Evolutionary conservation across 2,888 invertebrate species (phyloP).

Genomic region (Tipula helvola): DNA sequence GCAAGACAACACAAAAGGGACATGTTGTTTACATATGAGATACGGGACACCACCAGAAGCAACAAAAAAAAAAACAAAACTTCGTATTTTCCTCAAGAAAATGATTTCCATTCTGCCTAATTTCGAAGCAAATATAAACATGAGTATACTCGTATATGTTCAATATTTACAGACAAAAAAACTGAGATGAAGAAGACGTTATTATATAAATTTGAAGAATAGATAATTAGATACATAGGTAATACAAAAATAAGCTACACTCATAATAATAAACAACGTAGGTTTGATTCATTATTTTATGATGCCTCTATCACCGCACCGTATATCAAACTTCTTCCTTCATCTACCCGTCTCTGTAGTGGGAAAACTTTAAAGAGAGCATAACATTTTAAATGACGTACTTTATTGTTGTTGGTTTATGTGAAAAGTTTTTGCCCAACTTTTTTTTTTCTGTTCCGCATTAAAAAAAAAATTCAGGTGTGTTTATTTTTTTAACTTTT

Average conservation of each 20-base stretch:
- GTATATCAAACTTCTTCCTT: background rate
- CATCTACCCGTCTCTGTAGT: background rate
- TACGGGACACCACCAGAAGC: background rate
- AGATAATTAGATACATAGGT: background rate
- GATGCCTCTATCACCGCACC: background rate
- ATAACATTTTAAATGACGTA: background rate
- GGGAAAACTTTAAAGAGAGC: background rate
- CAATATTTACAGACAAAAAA: background rate
- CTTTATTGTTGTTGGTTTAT: background rate
- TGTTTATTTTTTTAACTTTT: background rate
- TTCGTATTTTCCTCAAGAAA: background rate
- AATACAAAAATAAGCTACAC: background rate
- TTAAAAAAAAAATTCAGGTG: background rate
- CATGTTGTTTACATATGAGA: background rate
- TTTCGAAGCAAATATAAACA: background rate
- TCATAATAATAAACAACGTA: background rate
- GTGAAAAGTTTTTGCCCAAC: background rate
- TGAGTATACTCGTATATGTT: background rate
- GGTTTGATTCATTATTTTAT: background rate
- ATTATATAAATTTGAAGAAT: background rate
- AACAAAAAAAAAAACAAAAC: background rate
- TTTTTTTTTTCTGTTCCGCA: background rate
- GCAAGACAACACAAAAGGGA: background rate
- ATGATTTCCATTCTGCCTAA: background rate
- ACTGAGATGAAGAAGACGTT: background rate